phyloP scores from a whole-genome alignment of 1,140 invertebrate genomes.

The Ooceraea biroi region DNA sequence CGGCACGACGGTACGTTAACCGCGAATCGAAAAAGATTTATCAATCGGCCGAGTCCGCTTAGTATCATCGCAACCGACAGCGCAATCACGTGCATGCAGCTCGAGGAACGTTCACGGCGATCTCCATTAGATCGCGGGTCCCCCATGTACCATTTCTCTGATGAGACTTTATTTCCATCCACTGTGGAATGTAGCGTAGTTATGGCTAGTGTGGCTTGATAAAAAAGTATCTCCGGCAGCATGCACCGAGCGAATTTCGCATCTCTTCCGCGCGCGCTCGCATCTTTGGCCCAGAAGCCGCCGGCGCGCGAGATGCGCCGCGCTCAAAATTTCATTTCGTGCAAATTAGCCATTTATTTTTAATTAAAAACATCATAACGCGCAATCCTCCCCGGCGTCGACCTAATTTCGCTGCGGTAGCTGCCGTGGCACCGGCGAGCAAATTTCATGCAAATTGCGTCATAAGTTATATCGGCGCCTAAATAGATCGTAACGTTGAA shows the following conservation, averaged over 20 bases:
- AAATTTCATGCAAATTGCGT: conserved; percentile 47
- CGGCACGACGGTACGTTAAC: conserved; percentile 41
- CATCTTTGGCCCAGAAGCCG: not conserved
- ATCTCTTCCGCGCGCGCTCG: not conserved
- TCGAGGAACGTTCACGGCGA: not conserved
- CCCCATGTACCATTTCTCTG: not conserved
- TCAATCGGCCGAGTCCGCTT: conserved; percentile 9
- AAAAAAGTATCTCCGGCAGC: conserved; percentile 3
- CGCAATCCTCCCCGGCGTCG: conserved; percentile 1
- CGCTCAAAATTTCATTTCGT: conserved; percentile 30
- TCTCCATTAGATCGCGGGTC: conserved; percentile 4
- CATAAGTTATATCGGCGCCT: conserved; percentile 39
- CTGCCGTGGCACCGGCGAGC: not conserved
- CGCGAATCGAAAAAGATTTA: conserved; percentile 56
- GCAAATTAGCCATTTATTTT: conserved; percentile 54
- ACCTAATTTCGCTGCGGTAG: conserved; percentile 18
- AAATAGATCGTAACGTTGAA: conserved; percentile 40
- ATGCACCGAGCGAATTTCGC: conserved; percentile 11
- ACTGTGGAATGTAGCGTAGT: not conserved
- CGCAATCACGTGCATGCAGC: not conserved
- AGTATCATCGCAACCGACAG: conserved; percentile 16
- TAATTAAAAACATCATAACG: conserved; percentile 52
- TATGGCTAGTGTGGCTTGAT: not conserved
- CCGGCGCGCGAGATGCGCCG: not conserved
- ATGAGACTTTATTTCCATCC: conserved; percentile 31